phyloP scores from a whole-genome alignment of 1,140 invertebrate species.

The Listronotus bonariensis region DNA sequence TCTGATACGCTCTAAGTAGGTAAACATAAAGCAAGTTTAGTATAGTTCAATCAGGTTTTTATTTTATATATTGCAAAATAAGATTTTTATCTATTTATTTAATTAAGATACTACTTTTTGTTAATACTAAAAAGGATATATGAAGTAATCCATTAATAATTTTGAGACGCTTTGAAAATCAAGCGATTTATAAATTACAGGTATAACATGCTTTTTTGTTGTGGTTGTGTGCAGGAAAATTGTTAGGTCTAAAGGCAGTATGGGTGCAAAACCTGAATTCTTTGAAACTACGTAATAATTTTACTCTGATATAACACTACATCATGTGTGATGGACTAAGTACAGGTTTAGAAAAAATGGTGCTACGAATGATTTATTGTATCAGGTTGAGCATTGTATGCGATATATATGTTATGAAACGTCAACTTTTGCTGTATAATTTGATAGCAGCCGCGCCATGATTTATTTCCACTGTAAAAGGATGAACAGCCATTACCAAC shows the following conservation, averaged over 20 bases:
- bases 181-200: neutral
- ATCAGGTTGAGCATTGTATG: conserved; percentile 32
- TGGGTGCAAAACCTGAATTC: conserved; percentile 6
- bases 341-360: conserved; percentile 36
- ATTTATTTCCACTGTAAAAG: conserved; percentile 30
- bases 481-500: conserved; percentile 25
- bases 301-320: conserved; percentile 40
- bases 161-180: neutral
- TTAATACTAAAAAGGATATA: too few species aligned
- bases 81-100: too few species aligned
- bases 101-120: too few species aligned
- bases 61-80: too few species aligned
- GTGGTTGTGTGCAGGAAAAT: neutral
- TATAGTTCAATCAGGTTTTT: too few species aligned
- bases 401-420: conserved; percentile 36
- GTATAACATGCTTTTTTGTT: neutral
- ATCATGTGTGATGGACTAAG: conserved; percentile 43
- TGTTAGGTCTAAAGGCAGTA: neutral
- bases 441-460: conserved; percentile 31
- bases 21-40: too few species aligned
- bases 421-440: conserved; percentile 37
- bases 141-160: too few species aligned
- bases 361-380: conserved; percentile 32
- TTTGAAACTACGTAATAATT: conserved; percentile 38
- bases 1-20: too few species aligned